Conservation (phyloP, 2,797 vertebrate species). For the Cichlasoma orientale region DNA sequence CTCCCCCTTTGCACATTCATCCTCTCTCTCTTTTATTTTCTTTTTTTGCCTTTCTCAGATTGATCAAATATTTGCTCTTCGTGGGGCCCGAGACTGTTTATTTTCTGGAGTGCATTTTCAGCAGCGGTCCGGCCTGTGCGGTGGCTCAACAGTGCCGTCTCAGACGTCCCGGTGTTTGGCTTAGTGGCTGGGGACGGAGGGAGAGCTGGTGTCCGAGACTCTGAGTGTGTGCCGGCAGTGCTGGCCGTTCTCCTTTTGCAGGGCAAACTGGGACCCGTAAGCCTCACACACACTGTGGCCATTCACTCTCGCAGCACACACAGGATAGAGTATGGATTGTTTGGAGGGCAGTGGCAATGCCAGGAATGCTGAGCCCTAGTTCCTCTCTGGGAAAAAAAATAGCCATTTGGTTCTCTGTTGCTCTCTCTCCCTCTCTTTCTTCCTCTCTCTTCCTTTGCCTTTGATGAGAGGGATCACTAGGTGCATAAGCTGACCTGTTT, state of each 20-base stretch:
- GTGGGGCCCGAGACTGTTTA: conserved; percentile 65
- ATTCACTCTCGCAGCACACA: conserved; percentile 70
- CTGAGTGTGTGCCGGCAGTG: conserved; percentile 41
- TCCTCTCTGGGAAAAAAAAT: conserved; percentile 72
- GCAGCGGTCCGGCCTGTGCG: conserved; percentile 50
- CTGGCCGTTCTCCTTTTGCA: conserved; percentile 58
- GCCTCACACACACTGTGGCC: conserved; percentile 73
- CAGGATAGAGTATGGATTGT: conserved; percentile 79
- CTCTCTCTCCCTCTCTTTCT: conserved; percentile 44
- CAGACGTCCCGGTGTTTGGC: conserved; percentile 75
- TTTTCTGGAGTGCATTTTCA: conserved; percentile 76
- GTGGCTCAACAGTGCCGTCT: conserved; percentile 69
- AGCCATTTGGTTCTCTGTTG: conserved; percentile 59
- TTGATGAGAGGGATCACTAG: conserved; percentile 64
- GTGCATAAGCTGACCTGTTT: conserved; percentile 65
- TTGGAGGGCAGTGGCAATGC: conserved; percentile 70
- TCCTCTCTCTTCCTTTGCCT: conserved; percentile 37
- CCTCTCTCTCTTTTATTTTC: conserved; percentile 36
- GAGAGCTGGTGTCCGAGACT: conserved; percentile 39
- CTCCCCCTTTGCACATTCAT: conserved; percentile 44
- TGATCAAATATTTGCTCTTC: conserved; percentile 80
- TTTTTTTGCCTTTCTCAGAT: conserved; percentile 52
- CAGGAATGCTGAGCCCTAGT: conserved; percentile 76
- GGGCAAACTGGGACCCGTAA: conserved; percentile 56
- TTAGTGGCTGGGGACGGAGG: conserved; percentile 64